Evolutionary conservation across 2,113 vertebrate species (phyloP).

Genomic region (Ptilonorhynchus violaceus): DNA sequence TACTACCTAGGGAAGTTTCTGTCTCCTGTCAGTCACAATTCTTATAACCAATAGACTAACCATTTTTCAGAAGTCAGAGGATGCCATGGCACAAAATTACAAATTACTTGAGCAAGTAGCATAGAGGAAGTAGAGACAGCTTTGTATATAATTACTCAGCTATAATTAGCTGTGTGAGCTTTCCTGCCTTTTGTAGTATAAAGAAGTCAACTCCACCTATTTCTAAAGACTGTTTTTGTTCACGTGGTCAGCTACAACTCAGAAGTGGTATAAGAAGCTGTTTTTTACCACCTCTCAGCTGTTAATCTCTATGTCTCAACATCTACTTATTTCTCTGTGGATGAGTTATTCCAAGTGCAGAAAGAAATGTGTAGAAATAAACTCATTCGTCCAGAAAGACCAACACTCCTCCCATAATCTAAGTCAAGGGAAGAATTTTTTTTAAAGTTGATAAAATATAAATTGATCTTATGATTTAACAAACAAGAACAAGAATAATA

Average conservation of each 20-base stretch:
- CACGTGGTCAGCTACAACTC: background rate
- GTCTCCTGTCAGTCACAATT: background rate
- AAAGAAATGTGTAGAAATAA: background rate
- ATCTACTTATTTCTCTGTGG: background rate
- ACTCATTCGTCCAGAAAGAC: background rate
- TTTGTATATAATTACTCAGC: background rate
- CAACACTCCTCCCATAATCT: background rate
- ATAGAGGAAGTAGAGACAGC: background rate
- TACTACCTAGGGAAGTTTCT: background rate
- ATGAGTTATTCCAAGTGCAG: background rate
- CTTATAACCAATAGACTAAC: background rate
- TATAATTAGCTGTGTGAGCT: background rate
- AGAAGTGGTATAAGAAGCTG: background rate
- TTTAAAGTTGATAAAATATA: background rate
- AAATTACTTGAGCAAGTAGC: background rate
- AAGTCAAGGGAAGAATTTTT: background rate
- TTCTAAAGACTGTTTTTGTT: background rate
- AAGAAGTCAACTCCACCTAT: background rate
- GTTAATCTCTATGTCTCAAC: background rate
- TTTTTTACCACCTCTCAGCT: background rate
- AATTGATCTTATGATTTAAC: background rate
- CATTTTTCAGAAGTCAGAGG: background rate
- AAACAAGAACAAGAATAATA: background rate
- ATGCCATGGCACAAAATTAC: background rate
- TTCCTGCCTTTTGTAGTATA: background rate